Base-by-base conservation (phyloP, 1,140 invertebrate genomes). In the Hylaeus volcanicus region DNA sequence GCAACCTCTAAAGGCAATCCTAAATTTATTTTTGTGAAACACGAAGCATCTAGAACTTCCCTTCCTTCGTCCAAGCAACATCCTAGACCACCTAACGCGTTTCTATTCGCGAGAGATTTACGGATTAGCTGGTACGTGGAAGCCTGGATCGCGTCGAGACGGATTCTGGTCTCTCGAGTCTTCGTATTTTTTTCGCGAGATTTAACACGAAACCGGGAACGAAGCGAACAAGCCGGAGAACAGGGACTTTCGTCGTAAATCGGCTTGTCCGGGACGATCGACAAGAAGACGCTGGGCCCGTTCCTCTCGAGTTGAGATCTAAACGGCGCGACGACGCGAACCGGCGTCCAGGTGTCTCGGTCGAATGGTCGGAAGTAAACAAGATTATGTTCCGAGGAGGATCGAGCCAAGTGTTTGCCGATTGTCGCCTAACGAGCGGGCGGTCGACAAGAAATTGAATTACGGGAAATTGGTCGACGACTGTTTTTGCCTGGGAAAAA, bases 341-440 rank as follows among this genome's bases (percentile, higher is more conserved):
- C 66, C 48, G 77, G 83, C 81, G 68, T 80, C 81, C 43, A 58
- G 73, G 63, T 80, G 85, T 86, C 64, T 86, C 85, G 85, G 68
- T 86, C 76, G 74, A 86, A 83, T 77, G 85, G 79, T 86, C 85
- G 77, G 86, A 86, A 86, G 85, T 86, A 86, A 86, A 86, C 81
- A 73, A 72, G 77, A 81, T 86, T 77, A 77, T 69, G 48, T 81
- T 83, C 84, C 68, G n/a, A 51, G 43, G 55, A 55, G 55, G 64
- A 82, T 68, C 58, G 14, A 71, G n/a, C 74, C 65, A 71, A 79
- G 45, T 61, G 60, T 82, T 81, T 74, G 41, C 51, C 77, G 70
- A 75, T 74, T 72, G 73, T 70, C 70, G 61, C 14, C 45, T 82
- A 86, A 82, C 83, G 80, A 86, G 84, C 70, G 45, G 60, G 55